Evolutionary conservation across 2,113 vertebrate species (phyloP).

Genomic region (Phaethornis superciliosus): DNA sequence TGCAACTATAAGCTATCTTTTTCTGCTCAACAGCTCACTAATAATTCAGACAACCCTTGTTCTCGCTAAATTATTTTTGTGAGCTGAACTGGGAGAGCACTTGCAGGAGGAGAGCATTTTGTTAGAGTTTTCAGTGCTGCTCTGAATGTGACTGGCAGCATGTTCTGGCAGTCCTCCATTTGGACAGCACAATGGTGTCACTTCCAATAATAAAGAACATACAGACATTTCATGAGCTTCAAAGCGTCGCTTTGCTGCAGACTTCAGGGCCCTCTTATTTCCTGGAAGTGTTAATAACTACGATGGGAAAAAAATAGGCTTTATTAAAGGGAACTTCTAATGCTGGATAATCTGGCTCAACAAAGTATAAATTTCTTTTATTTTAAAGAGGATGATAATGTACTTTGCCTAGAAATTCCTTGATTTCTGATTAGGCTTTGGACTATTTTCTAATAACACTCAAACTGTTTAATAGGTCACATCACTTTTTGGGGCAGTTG

Average conservation of each 20-base stretch:
- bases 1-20: constrained; percentile 44
- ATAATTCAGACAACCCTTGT: constrained; percentile 68
- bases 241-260: constrained; percentile 65
- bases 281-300: constrained; percentile 59
- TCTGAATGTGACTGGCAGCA: constrained; percentile 70
- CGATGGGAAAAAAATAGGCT: background rate
- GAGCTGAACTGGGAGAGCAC: constrained; percentile 72
- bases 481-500: background rate
- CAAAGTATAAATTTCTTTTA: background rate
- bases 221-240: constrained; percentile 60
- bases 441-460: background rate
- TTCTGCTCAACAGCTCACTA: constrained; percentile 68
- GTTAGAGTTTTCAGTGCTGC: constrained; percentile 40
- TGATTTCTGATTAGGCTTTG: background rate
- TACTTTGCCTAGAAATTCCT: constrained; percentile 1
- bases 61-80: constrained; percentile 71
- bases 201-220: constrained; percentile 64
- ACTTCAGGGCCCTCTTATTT: constrained; percentile 63
- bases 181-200: constrained; percentile 57
- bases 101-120: constrained; percentile 62
- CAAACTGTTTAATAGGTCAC: background rate
- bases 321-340: constrained; percentile 40
- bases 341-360: background rate
- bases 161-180: constrained; percentile 70
- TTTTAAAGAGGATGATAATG: background rate